Percentiles rank a stretch among this genome's conserved stretches.
Conservation (phyloP, 2,888 invertebrate genomes). For the Platycheirus rosarum region DNA sequence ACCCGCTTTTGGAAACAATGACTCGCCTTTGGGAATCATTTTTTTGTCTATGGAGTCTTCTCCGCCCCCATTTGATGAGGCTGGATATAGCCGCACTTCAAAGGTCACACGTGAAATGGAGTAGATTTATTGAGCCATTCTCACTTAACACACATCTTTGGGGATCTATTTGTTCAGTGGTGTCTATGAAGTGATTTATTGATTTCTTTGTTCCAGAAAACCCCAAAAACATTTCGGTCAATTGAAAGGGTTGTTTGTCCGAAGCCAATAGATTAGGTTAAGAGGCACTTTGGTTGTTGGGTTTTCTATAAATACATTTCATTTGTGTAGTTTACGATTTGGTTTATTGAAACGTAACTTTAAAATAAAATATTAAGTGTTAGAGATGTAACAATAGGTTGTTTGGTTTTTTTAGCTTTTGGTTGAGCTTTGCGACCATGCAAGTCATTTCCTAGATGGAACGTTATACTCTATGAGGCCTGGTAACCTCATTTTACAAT, state of each 20-base stretch:
- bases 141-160: slow-evolving; percentile 19
- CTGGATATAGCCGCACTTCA: slow-evolving; percentile 30
- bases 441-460: too few relatives aligned
- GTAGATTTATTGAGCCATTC: slow-evolving; percentile 45
- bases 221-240: slow-evolving; percentile 38
- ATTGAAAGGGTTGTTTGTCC: slow-evolving; percentile 25
- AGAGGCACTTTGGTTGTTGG: not conserved
- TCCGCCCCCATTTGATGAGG: not conserved
- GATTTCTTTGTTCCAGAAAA: slow-evolving; percentile 49
- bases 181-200: slow-evolving; percentile 51
- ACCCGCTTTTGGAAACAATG: slow-evolving; percentile 29
- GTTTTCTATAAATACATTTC: not conserved
- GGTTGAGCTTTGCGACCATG: too few relatives aligned
- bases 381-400: too few relatives aligned
- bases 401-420: too few relatives aligned
- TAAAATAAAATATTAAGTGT: too few relatives aligned
- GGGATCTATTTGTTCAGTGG: not conserved
- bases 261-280: not conserved
- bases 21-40: slow-evolving; percentile 36
- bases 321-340: too few relatives aligned
- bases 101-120: slow-evolving; percentile 60
- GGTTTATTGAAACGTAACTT: too few relatives aligned
- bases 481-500: too few relatives aligned
- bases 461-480: too few relatives aligned
- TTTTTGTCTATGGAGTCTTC: slow-evolving; percentile 54